Evolutionary conservation across 2,888 invertebrate genomes (phyloP).

Genomic region (Trisateles emortualis): DNA sequence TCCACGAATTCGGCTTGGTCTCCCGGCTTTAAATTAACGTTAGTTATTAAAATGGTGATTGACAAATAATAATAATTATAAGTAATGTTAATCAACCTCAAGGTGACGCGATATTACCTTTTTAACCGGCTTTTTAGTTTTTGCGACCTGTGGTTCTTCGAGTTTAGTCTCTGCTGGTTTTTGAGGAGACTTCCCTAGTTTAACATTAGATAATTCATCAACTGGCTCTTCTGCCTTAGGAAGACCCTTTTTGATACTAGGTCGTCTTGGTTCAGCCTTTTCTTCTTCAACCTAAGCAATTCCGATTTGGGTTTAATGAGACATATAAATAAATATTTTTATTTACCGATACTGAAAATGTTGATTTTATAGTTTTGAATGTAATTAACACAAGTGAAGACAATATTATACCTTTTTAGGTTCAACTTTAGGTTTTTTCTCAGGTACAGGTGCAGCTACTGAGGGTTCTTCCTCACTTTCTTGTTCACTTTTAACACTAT

Average conservation of each 20-base stretch:
- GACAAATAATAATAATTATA: not conserved
- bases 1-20: conserved; percentile 87
- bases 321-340: not conserved
- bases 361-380: too few relatives aligned
- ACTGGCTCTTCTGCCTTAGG: conserved; percentile 77
- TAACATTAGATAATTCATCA: conserved; percentile 77
- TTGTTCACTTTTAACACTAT: conserved; percentile 77
- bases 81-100: not conserved
- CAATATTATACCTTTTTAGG: conserved; percentile 62
- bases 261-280: conserved; percentile 65
- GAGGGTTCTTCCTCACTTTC: conserved; percentile 79
- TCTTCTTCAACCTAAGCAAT: conserved; percentile 69
- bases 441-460: conserved; percentile 66
- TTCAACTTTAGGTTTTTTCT: conserved; percentile 73
- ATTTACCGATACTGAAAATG: too few relatives aligned
- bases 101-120: conserved; percentile 64
- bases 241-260: conserved; percentile 78
- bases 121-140: conserved; percentile 69
- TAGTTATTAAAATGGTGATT: not conserved
- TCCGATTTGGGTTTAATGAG: not conserved
- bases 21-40: conserved; percentile 62
- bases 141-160: conserved; percentile 76
- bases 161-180: conserved; percentile 72
- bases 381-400: not conserved
- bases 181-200: conserved; percentile 71